phyloP scores from a whole-genome alignment of 2,113 vertebrate genomes.

The Labeo catla region DNA sequence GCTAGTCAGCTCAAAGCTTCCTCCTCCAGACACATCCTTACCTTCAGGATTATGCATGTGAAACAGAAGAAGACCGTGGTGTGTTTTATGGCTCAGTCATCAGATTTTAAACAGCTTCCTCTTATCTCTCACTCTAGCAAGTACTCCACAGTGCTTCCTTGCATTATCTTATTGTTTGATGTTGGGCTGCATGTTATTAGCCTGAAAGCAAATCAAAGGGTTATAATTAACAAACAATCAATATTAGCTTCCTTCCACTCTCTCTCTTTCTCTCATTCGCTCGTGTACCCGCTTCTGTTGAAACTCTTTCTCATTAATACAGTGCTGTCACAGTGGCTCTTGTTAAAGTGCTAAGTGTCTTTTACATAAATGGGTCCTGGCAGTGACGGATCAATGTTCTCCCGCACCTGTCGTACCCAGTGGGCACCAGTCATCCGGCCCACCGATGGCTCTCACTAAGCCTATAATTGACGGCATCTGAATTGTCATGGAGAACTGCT shows the following conservation, averaged over 20 bases:
- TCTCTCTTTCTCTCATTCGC: neutral
- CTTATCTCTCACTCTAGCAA: neutral
- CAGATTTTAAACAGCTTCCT: neutral
- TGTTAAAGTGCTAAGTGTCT: constrained; percentile 55
- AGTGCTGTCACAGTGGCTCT: constrained; percentile 11
- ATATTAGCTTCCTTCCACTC: neutral
- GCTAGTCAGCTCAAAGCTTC: neutral
- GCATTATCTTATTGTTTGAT: neutral
- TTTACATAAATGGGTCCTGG: constrained; percentile 65
- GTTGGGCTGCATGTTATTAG: neutral
- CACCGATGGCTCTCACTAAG: constrained; percentile 56
- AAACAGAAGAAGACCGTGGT: neutral
- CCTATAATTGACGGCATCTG: constrained; percentile 63
- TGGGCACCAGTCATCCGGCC: constrained; percentile 41
- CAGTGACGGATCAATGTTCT: constrained; percentile 59
- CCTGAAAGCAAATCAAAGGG: constrained; percentile 26
- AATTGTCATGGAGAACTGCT: constrained; percentile 57
- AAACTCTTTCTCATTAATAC: constrained; percentile 45
- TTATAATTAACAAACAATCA: constrained; percentile 48
- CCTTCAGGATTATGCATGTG: constrained; percentile 2
- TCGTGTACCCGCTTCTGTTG: neutral
- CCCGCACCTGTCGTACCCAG: constrained; percentile 37
- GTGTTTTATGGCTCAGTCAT: neutral
- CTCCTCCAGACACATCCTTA: neutral
- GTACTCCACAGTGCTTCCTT: neutral